phyloP scores from a whole-genome alignment of 2,113 vertebrate genomes.

The Felis catus region DNA sequence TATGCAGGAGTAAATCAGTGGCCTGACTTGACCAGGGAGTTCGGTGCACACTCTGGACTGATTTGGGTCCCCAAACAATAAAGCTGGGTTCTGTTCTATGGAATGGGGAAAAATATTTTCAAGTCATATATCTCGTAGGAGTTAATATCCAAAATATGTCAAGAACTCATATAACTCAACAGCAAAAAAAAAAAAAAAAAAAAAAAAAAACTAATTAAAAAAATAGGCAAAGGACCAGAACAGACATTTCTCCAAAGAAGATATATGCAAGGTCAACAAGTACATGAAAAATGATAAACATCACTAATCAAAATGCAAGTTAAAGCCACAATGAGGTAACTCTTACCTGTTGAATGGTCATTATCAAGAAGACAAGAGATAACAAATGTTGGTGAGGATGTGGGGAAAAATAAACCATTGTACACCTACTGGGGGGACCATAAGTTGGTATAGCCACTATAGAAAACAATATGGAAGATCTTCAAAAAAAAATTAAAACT shows the following conservation, averaged over 20 bases:
- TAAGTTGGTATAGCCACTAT: background rate
- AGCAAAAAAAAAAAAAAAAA: background rate
- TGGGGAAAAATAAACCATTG: background rate
- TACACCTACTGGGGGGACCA: background rate
- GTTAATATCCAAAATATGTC: background rate
- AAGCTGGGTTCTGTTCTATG: background rate
- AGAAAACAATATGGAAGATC: background rate
- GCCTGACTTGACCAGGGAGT: background rate
- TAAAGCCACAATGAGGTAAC: background rate
- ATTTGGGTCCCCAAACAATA: background rate
- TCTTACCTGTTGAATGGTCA: background rate
- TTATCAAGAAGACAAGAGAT: background rate
- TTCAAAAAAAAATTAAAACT: background rate
- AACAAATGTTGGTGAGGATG: background rate
- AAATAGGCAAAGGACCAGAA: background rate
- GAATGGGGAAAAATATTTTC: background rate
- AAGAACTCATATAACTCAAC: background rate
- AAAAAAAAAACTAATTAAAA: background rate
- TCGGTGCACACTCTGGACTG: background rate
- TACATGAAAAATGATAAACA: background rate
- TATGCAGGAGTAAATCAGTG: background rate
- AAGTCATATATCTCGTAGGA: background rate
- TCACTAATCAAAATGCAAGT: background rate
- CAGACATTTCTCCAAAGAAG: background rate
- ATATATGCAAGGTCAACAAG: background rate